phyloP scores from a whole-genome alignment of 2,797 vertebrate genomes.

The Lacerta agilis region DNA sequence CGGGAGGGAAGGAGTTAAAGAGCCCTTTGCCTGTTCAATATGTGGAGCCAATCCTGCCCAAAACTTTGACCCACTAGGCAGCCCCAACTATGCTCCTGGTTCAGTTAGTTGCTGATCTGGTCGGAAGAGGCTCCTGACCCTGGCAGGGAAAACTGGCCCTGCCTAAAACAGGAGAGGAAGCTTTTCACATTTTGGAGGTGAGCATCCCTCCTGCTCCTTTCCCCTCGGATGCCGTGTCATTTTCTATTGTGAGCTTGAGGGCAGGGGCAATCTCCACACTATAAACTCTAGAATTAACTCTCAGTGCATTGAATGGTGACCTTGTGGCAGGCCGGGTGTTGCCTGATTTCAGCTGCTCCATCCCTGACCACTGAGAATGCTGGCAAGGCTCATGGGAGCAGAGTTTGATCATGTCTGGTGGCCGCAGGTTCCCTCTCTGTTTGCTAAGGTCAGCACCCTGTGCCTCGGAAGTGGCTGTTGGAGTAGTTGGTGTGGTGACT shows the following conservation, averaged over 20 bases:
- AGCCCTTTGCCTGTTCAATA: background rate
- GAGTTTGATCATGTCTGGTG: too few species aligned
- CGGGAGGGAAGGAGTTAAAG: background rate
- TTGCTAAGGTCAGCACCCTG: background rate
- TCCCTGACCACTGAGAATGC: too few species aligned
- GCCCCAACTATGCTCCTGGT: background rate
- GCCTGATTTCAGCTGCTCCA: too few species aligned
- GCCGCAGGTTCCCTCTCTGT: too few species aligned
- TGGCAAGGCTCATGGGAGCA: too few species aligned
- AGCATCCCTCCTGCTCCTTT: background rate
- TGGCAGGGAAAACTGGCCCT: background rate
- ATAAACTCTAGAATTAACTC: too few species aligned
- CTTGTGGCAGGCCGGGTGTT: too few species aligned
- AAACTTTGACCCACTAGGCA: background rate
- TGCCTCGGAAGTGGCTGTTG: background rate
- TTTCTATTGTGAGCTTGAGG: too few species aligned
- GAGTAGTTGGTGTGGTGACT: background rate
- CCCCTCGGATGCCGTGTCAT: too few species aligned
- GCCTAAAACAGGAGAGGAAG: background rate
- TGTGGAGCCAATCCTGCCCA: background rate
- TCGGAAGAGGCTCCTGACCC: too few species aligned
- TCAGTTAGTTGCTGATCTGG: background rate
- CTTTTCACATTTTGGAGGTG: background rate
- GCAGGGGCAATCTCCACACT: too few species aligned
- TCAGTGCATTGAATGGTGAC: too few species aligned